phyloP scores from a whole-genome alignment of 2,113 vertebrate species.

The Procavia capensis region DNA sequence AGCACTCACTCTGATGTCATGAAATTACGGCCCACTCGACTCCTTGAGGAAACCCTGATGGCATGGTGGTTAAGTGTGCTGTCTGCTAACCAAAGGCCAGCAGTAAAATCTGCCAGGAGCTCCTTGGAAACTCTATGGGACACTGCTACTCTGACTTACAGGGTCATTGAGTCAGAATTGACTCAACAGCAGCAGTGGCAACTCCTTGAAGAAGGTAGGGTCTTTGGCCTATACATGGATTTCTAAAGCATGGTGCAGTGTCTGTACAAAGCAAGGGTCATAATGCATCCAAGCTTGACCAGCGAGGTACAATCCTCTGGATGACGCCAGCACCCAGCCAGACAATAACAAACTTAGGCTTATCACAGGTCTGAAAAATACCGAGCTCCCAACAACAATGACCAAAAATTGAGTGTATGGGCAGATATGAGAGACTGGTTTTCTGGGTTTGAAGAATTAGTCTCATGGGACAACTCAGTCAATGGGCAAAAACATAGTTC shows the following conservation, averaged over 20 bases:
- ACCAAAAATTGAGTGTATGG: neutral
- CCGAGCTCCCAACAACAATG: neutral
- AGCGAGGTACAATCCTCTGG: no score
- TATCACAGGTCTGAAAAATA: neutral
- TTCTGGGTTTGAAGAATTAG: neutral
- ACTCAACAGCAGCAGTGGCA: no score
- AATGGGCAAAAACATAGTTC: neutral
- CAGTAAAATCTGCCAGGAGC: no score
- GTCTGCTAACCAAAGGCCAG: no score
- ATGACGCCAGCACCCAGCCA: neutral
- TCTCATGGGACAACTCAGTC: neutral
- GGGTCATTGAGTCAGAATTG: no score
- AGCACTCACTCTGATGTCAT: neutral
- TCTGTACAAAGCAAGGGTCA: neutral
- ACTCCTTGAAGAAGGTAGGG: no score
- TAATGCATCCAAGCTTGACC: neutral
- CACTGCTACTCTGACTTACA: no score
- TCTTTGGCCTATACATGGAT: fast-evolving
- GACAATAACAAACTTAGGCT: neutral
- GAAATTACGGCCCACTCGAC: neutral
- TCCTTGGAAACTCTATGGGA: no score
- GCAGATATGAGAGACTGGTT: neutral
- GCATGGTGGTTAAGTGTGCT: no score
- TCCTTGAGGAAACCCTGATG: no score
- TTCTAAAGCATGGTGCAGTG: neutral